Evolutionary conservation across 2,797 vertebrate genomes (phyloP).

Genomic region (Miichthys miiuy): DNA sequence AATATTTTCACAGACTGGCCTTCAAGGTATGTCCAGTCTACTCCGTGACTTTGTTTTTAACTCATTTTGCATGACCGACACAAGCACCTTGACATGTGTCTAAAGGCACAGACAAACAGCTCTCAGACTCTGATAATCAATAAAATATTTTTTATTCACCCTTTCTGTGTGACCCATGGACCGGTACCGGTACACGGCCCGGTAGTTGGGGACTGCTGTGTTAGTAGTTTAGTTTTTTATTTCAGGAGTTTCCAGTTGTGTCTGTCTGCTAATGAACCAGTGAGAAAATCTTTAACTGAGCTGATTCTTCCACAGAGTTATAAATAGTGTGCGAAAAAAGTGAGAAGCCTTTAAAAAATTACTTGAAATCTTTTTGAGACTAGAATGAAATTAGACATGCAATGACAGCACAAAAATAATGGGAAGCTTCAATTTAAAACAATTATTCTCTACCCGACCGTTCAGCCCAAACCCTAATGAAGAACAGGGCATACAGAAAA

Average conservation of each 20-base stretch:
- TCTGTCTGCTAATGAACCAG: background rate
- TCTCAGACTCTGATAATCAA: too few species aligned
- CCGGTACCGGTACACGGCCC: too few species aligned
- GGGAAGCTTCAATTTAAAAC: background rate
- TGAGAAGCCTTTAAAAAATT: background rate
- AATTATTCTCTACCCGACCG: background rate
- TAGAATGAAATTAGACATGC: background rate
- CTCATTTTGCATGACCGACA: too few species aligned
- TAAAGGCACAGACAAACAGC: too few species aligned
- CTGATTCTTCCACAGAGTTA: background rate
- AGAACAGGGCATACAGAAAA: background rate
- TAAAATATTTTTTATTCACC: too few species aligned
- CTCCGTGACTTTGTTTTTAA: too few species aligned
- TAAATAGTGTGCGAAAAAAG: background rate
- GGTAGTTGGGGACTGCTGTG: background rate
- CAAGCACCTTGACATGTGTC: too few species aligned
- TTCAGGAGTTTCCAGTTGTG: background rate
- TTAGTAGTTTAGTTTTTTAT: background rate
- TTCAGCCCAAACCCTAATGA: constrained; percentile 23
- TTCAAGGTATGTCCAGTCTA: too few species aligned
- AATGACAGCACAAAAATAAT: background rate
- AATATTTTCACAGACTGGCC: too few species aligned
- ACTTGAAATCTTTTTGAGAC: background rate
- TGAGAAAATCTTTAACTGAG: background rate
- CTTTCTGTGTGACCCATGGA: too few species aligned